These are phyloP conservation scores for Peromyscus californicus DNA, from an alignment of 2,113 vertebrate genomes.

Conservation along the genomic window DNA sequence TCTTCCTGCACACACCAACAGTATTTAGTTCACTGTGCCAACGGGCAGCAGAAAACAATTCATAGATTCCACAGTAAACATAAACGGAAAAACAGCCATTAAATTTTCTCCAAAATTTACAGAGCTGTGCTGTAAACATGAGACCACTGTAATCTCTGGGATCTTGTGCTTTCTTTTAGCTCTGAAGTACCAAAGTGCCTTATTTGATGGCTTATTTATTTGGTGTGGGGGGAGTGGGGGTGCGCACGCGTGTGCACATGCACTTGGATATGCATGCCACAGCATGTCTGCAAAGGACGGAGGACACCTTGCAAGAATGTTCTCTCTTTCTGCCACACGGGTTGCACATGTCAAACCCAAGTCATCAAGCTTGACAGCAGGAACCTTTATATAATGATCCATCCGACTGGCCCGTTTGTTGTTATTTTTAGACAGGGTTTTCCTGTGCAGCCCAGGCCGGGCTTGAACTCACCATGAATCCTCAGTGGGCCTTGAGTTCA, in stretches of 20 bases:
- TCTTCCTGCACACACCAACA: not conserved
- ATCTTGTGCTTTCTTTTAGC: slow-evolving; percentile 1
- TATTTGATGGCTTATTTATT: not conserved
- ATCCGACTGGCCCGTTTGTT: no score
- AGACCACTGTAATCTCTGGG: not conserved
- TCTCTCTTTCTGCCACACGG: no score
- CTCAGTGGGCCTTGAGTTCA: no score
- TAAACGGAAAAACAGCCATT: not conserved
- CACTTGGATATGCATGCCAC: no score
- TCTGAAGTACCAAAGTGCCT: not conserved
- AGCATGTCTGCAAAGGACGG: no score
- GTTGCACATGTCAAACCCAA: no score
- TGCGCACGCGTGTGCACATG: accelerated
- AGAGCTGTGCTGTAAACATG: slow-evolving; percentile 1
- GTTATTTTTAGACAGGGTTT: no score
- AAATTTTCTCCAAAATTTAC: slow-evolving; percentile 3
- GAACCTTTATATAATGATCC: no score
- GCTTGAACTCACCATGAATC: no score
- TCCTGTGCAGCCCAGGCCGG: no score
- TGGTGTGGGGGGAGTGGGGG: not conserved
- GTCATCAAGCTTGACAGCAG: no score
- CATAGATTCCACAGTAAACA: slow-evolving; percentile 12
- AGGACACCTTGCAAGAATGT: no score
- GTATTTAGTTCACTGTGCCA: not conserved
- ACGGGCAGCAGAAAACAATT: not conserved